Percentiles rank a stretch among this genome's conserved stretches.
Evolutionary conservation across 2,113 vertebrate genomes (phyloP).

Genomic region (Abramis brama): DNA sequence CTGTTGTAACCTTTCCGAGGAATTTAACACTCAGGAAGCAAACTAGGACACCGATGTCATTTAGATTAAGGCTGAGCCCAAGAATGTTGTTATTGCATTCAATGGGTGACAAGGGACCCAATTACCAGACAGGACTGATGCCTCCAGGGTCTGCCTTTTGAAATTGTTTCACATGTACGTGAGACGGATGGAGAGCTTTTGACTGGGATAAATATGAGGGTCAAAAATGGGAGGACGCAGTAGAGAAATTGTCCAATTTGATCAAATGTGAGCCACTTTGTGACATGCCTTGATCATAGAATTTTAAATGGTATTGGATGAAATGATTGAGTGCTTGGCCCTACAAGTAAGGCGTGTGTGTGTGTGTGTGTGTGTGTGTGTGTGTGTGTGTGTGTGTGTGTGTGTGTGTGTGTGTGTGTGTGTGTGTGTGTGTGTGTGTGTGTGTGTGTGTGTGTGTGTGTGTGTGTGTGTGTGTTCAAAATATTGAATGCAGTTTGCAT

Average conservation of each 20-base stretch:
- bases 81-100: conserved; percentile 71
- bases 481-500: background rate
- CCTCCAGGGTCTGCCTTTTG: conserved; percentile 63
- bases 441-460: too few relatives aligned
- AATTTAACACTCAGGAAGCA: conserved; percentile 46
- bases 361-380: too few relatives aligned
- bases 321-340: background rate
- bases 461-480: background rate
- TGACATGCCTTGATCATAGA: background rate
- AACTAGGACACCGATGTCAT: conserved; percentile 77
- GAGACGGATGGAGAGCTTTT: conserved; percentile 29
- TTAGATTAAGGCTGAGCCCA: conserved; percentile 74
- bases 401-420: background rate
- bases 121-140: conserved; percentile 70
- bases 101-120: conserved; percentile 73
- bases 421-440: too few relatives aligned
- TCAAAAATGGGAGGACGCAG: conserved; percentile 56
- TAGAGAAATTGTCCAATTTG: conserved; percentile 57
- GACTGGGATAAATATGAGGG: conserved; percentile 44
- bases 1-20: conserved; percentile 9
- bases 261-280: background rate
- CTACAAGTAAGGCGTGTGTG: background rate
- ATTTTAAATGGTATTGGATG: background rate
- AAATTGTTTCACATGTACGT: conserved; percentile 65
- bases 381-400: background rate